A percentile compares a stretch with the other conserved stretches of the same genome.
Conservation (phyloP, 2,888 invertebrate genomes). For the Craniophora ligustri region DNA sequence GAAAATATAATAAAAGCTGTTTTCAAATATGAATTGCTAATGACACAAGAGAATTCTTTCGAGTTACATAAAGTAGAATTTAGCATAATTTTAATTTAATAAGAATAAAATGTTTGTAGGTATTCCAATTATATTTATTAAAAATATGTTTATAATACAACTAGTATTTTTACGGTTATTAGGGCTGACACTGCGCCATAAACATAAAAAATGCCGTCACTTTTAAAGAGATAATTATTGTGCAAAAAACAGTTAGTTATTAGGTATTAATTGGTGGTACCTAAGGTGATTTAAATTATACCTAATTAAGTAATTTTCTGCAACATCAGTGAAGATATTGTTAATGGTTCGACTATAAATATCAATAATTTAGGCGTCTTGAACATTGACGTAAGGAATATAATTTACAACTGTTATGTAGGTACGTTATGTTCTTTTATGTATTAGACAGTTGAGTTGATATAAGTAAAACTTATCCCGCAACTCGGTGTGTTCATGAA, state of each 20-base stretch:
- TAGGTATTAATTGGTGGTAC: background rate
- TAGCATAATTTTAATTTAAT: constrained; percentile 19
- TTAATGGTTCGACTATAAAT: no score
- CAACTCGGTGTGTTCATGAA: constrained; percentile 69
- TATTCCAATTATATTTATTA: constrained; percentile 18
- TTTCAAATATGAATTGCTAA: constrained; percentile 20
- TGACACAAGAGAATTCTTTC: constrained; percentile 23
- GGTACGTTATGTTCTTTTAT: no score
- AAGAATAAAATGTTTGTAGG: constrained; percentile 18
- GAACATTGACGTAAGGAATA: no score
- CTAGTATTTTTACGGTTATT: constrained; percentile 27
- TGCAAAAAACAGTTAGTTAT: background rate
- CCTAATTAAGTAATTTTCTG: no score
- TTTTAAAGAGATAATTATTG: no score
- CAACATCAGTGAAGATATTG: no score
- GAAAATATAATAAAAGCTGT: background rate
- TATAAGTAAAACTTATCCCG: constrained; percentile 56
- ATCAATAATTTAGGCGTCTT: no score
- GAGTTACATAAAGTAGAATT: constrained; percentile 11
- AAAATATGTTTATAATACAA: constrained; percentile 31
- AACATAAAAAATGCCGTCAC: no score
- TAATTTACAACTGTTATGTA: constrained; percentile 13
- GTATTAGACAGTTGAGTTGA: constrained; percentile 25
- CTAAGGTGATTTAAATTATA: background rate
- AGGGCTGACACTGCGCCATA: constrained; percentile 30